Evolutionary conservation across 35 echinoderm and acorn worm species (phyloP), one percentile per base, ranked within the genome.

Genomic region (Lytechinus pictus): DNA sequence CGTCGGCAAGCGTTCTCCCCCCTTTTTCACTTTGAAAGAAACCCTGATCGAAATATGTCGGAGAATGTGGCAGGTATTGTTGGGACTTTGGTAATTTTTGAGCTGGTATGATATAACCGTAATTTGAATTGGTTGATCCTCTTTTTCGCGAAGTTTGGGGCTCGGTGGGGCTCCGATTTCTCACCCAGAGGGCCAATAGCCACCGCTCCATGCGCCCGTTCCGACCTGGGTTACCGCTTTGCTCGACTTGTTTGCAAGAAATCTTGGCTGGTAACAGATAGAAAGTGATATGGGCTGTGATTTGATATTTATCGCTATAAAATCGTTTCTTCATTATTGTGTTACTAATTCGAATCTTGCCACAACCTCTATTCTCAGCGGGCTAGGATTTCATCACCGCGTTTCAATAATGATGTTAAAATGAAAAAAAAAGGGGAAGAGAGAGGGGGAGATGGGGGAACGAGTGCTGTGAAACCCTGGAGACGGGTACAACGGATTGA

Each of bases 291-390:
- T 54, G 92, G 92, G 53, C 92, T 54, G 92, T 93, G 92, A 93
- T 93, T 93, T 93, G 92, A 93, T 93, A 93, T 93, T 93, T 93
- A 93, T 93, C 92, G 92, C 92, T 53, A 93, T 93, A 93, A 93
- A 93, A 93, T 93, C 92, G 92, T 93, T 93, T 93, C 92, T 93
- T 93, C 92, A 93, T 93, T 57, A 93, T 93, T 93, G 92, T 93
- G 92, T 93, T 93, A 93, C 92, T 93, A 93, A 93, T 93, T 93
- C 92, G 92, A 93, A 93, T 93, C 53, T 93, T 19, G 53, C 92
- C 54, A 93, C 54, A 93, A 93, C 92, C 92, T 93, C 92, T 93
- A 57, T 93, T 93, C 92, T 93, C 92, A 57, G 92, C 54, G 92
- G 92, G 92, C 92, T 93, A 93, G 92, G 92, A 93, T 93, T 93